phyloP scores from a whole-genome alignment of 2,888 invertebrate genomes.

The Chrysomela aeneicollis region DNA sequence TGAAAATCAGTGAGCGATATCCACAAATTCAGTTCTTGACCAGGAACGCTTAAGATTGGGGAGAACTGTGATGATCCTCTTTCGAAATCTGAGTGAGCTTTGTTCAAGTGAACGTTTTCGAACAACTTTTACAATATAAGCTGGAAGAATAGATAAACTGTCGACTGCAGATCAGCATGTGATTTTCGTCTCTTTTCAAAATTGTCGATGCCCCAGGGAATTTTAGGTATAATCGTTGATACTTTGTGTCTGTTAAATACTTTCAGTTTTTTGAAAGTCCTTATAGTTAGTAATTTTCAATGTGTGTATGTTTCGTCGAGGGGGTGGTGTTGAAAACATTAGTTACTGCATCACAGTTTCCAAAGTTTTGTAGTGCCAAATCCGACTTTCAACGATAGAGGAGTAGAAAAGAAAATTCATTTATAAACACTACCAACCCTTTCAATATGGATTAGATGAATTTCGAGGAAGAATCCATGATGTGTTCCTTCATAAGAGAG shows the following conservation, averaged over 20 bases:
- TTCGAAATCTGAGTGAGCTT: no score
- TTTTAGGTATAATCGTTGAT: conserved; percentile 28
- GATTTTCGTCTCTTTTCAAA: neutral
- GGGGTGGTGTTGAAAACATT: neutral
- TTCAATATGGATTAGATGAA: neutral
- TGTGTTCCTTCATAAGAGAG: conserved; percentile 33
- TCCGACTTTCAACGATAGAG: no score
- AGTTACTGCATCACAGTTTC: neutral
- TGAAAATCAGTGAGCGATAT: neutral
- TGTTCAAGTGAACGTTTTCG: no score
- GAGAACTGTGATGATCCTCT: no score
- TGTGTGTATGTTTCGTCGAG: conserved; percentile 20
- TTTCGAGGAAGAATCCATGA: conserved; percentile 10
- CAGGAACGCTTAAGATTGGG: no score
- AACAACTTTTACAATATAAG: no score
- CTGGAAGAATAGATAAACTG: no score
- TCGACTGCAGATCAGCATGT: no score
- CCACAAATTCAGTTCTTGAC: no score
- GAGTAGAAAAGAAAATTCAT: no score
- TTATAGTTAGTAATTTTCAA: conserved; percentile 21
- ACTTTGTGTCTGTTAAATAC: conserved; percentile 24
- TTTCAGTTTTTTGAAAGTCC: conserved; percentile 30
- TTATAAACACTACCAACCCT: neutral
- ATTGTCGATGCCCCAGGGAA: conserved; percentile 22
- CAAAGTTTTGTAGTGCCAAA: no score